These are phyloP conservation scores for Myripristis jacobus DNA, from an alignment of 2,797 vertebrate genomes.

Conservation along the genomic window DNA sequence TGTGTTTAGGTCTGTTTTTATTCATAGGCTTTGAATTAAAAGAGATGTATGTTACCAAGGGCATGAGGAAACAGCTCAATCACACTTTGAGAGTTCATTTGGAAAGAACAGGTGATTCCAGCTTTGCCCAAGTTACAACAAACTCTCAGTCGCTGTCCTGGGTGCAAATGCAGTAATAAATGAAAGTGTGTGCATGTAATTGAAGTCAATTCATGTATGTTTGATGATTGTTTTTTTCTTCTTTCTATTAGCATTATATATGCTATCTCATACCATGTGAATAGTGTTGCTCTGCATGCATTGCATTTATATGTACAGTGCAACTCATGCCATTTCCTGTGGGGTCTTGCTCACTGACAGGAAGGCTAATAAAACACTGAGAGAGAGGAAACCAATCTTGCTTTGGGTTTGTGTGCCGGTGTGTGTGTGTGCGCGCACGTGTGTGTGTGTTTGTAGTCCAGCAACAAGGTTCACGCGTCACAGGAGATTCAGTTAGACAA, in stretches of 20 bases:
- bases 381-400: conserved; percentile 77
- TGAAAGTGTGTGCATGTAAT: background rate
- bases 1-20: conserved; percentile 64
- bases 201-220: background rate
- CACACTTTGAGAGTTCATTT: conserved; percentile 5
- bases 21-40: conserved; percentile 54
- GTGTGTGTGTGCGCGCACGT: conserved; percentile 9
- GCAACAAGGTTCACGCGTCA: conserved; percentile 51
- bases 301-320: conserved; percentile 2
- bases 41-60: conserved; percentile 57
- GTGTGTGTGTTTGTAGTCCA: conserved; percentile 7
- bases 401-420: conserved; percentile 57
- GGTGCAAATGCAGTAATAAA: background rate
- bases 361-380: conserved; percentile 80
- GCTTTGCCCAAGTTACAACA: background rate
- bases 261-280: background rate
- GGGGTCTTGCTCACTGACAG: conserved; percentile 77
- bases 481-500: conserved; percentile 27
- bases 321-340: conserved; percentile 77
- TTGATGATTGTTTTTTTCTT: background rate
- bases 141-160: background rate
- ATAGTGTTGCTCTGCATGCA: background rate
- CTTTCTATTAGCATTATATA: background rate
- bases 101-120: background rate
- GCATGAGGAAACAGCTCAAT: conserved; percentile 19